Evolutionary conservation across 2,113 vertebrate genomes (phyloP).

Genomic region (Alligator mississippiensis): DNA sequence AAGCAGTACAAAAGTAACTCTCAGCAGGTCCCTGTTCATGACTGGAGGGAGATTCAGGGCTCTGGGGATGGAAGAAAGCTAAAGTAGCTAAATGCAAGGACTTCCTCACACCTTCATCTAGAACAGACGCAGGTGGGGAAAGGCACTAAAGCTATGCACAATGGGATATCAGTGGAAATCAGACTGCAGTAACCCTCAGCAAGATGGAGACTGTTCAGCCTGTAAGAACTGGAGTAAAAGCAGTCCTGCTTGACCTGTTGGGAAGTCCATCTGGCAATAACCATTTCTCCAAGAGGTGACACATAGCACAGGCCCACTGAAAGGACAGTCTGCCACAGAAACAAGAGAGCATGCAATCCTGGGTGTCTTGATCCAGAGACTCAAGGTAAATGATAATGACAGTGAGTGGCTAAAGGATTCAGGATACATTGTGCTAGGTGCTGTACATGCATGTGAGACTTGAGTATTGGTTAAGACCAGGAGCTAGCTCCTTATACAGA

Average conservation of each 20-base stretch:
- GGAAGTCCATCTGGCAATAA: background rate
- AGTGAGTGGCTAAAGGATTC: background rate
- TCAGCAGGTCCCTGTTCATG: background rate
- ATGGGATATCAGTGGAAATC: background rate
- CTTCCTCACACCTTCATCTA: slow-evolving; percentile 13
- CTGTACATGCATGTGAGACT: background rate
- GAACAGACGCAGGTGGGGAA: background rate
- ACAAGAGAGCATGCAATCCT: accelerated
- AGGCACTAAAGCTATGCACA: background rate
- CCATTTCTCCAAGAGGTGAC: background rate
- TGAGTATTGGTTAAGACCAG: accelerated
- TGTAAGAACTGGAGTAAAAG: background rate
- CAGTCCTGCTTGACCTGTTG: too few relatives aligned
- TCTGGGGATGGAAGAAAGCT: background rate
- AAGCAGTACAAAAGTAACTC: background rate
- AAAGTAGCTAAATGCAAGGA: background rate
- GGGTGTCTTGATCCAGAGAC: background rate
- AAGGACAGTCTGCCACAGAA: background rate
- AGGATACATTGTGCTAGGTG: background rate
- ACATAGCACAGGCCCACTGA: background rate
- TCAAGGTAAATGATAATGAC: background rate
- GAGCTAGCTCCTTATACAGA: background rate
- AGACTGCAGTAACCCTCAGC: background rate
- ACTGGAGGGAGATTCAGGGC: background rate
- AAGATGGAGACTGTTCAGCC: accelerated